Base-by-base conservation (phyloP, 1,140 invertebrate genomes). In the Physella acuta region DNA sequence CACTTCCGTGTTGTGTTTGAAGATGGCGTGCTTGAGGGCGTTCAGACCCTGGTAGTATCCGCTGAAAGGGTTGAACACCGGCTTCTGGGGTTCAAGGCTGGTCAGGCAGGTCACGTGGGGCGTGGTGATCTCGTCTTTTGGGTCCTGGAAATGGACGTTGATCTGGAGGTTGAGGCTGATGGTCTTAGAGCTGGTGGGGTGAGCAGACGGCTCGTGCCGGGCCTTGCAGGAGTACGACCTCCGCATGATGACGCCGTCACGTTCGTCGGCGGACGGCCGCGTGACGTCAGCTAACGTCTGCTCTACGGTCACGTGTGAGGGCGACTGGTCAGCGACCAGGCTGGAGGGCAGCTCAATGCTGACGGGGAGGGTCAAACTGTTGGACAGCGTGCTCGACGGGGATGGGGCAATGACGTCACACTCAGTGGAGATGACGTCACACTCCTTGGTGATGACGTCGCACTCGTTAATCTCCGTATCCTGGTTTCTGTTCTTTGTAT, bases 121-220 rank as follows among this genome's bases (percentile, higher is more conserved):
- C n/a, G n/a, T n/a, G 8, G 39, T 44, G 39, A 8, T 20, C 8
- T 44, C 39, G 17, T 8, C n/a, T n/a, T 11, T 20, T n/a, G n/a
- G 16, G 37, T 28, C n/a, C 14, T 39, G 34, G 20, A 61, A 61
- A 28, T 37, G 59, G 28, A 61, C 33, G 37, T 61, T 34, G 4
- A 61, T 61, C 28, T 61, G n/a, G 14, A 61, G 20, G 24, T 61
- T 61, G 3, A 61, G 59, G 36, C 59, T 61, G 30, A 61, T 37
- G n/a, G 33, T 37, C 36, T 61, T 39, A 11, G 39, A 20, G 39
- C 8, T 24, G 36, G 8, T 36, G 36, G 16, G 33, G 17, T 28
- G n/a, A 36, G 17, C 34, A 20, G 8, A 11, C 16, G 36, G 36
- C 3, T 44, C 26, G n/a, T 44, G 33, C n/a, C 17, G 1, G 36